Conservation (phyloP, 2,797 vertebrate genomes). For the Natrix natrix region DNA sequence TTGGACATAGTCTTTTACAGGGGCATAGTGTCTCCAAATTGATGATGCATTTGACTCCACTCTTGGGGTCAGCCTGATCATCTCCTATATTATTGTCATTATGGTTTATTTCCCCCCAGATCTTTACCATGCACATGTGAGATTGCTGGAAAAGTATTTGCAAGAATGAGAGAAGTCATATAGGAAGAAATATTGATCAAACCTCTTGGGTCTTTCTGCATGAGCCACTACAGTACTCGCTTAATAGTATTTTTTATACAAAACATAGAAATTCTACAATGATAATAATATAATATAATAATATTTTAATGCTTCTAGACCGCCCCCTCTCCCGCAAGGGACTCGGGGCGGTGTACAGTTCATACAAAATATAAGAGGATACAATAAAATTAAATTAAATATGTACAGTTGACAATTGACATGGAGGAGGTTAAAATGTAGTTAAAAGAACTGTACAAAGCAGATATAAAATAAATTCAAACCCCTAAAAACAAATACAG, state of each 20-base stretch:
- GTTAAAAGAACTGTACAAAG: too few species aligned
- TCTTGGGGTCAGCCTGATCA: not conserved
- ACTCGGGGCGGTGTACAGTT: too few species aligned
- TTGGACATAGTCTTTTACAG: not conserved
- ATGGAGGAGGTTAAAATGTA: too few species aligned
- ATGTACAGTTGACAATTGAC: too few species aligned
- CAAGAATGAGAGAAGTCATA: slow-evolving; percentile 1
- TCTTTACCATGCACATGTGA: slow-evolving; percentile 48
- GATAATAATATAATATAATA: too few species aligned
- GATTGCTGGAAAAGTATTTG: slow-evolving; percentile 25
- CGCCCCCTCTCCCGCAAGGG: too few species aligned
- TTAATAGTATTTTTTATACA: not conserved
- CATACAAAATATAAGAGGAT: too few species aligned
- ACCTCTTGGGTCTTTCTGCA: not conserved
- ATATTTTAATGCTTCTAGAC: too few species aligned
- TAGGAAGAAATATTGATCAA: not conserved
- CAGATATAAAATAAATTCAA: too few species aligned
- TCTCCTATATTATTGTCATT: slow-evolving; percentile 20
- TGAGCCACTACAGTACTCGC: too few species aligned
- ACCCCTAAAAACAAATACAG: too few species aligned
- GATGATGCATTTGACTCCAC: not conserved
- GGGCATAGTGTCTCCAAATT: not conserved
- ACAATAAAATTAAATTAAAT: too few species aligned
- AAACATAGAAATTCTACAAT: not conserved
- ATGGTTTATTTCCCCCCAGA: slow-evolving; percentile 20